These are phyloP conservation scores for Diarsia brunnea DNA, from an alignment of 2,888 invertebrate species.

Conservation along the genomic window DNA sequence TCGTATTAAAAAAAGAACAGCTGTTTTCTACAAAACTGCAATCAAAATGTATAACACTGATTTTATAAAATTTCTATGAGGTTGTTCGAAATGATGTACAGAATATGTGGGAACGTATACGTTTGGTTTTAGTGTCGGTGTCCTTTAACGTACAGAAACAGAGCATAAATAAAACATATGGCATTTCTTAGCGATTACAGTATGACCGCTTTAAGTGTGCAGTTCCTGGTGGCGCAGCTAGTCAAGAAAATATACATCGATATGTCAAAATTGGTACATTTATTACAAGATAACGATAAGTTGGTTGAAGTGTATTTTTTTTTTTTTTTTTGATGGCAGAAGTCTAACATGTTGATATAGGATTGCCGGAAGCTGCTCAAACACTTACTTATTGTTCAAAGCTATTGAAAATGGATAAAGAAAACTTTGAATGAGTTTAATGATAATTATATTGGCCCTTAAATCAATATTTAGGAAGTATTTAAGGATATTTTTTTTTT, in stretches of 20 bases:
- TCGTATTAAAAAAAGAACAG: too few relatives aligned
- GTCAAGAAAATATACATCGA: background rate
- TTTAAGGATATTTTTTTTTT: background rate
- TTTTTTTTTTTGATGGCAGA: too few relatives aligned
- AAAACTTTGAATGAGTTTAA: background rate
- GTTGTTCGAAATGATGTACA: too few relatives aligned
- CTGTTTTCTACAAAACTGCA: too few relatives aligned
- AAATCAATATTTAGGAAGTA: too few relatives aligned
- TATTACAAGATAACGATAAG: too few relatives aligned
- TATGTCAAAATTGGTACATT: background rate
- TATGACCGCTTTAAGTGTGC: background rate
- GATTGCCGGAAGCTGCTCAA: background rate
- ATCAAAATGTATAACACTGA: too few relatives aligned
- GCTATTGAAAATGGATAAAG: background rate
- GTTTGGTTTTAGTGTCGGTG: too few relatives aligned
- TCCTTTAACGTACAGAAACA: background rate
- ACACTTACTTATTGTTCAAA: background rate
- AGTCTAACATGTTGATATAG: background rate
- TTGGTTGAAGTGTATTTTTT: too few relatives aligned
- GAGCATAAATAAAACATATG: background rate
- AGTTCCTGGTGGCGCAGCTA: background rate
- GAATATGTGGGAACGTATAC: too few relatives aligned
- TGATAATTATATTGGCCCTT: background rate
- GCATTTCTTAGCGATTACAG: background rate
- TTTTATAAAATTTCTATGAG: too few relatives aligned